Conservation (phyloP, 2,113 vertebrate genomes). For the Gobiocypris rarus region DNA sequence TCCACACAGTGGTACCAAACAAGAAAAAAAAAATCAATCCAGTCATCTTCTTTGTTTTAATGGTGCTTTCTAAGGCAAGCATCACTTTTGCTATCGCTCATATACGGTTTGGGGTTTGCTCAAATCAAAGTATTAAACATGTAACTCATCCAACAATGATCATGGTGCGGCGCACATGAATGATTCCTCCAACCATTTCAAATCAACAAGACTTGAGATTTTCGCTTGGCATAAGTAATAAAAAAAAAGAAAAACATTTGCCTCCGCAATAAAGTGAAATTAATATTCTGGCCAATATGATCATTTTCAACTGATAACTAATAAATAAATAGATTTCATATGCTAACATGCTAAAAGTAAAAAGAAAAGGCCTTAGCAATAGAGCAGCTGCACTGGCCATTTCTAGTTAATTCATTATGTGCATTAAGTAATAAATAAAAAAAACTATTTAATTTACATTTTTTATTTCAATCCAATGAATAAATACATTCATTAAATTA, state of each 20-base stretch:
- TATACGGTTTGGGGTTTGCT: background rate
- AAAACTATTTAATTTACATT: no score
- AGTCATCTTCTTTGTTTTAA: background rate
- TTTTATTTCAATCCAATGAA: no score
- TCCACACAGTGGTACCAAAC: background rate
- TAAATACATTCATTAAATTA: background rate
- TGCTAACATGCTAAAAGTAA: background rate
- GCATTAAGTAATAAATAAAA: no score
- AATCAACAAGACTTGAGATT: no score
- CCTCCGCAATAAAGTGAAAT: background rate
- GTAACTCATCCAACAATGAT: slow-evolving; percentile 3
- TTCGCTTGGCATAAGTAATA: background rate
- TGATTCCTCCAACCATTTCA: no score
- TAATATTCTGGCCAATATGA: background rate
- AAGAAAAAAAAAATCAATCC: background rate
- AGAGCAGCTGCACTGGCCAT: background rate
- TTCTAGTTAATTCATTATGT: background rate
- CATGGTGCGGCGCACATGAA: no score
- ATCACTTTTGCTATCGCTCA: background rate
- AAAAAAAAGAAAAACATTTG: no score
- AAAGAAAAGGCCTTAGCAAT: no score
- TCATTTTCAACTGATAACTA: background rate
- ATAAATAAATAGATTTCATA: no score
- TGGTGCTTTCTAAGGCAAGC: background rate
- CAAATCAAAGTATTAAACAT: background rate